Conservation (phyloP, 1,140 invertebrate genomes). For the Harpegnathos saltator region DNA sequence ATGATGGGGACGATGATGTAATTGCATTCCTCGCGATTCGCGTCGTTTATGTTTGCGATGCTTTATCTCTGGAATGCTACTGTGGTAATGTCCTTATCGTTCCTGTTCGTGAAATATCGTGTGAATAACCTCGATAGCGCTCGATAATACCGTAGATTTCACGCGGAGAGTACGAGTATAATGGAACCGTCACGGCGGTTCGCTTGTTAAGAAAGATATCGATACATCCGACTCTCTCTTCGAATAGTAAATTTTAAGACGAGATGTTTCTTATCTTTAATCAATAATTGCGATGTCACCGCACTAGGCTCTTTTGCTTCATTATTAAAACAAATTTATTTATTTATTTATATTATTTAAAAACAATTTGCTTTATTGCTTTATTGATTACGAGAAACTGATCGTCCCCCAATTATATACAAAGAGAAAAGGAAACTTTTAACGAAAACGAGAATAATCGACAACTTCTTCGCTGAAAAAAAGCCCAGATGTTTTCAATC, state of each 20-base stretch:
- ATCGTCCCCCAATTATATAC: neutral
- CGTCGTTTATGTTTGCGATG: neutral
- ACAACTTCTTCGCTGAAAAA: neutral
- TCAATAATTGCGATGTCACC: neutral
- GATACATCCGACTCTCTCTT: neutral
- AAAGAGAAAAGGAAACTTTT: too few species aligned
- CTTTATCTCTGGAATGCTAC: conserved; percentile 43
- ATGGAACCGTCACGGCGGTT: neutral
- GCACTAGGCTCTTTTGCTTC: too few species aligned
- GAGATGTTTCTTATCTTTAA: neutral
- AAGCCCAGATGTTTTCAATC: neutral
- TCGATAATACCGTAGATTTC: neutral
- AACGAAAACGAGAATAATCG: neutral
- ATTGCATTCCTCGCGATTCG: conserved; percentile 42
- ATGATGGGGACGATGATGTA: conserved; percentile 37
- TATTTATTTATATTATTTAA: too few species aligned
- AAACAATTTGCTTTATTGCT: too few species aligned
- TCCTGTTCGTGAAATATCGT: neutral
- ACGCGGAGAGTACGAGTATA: neutral
- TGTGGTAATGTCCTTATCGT: conserved; percentile 32
- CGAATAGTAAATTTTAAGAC: neutral
- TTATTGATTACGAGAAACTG: neutral
- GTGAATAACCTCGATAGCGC: neutral
- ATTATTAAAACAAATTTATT: too few species aligned
- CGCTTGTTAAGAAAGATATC: neutral